Evolutionary conservation across 2,888 invertebrate genomes (phyloP), one percentile per base, ranked within the genome.

Genomic region (Sinodicranocentrus sp.): DNA sequence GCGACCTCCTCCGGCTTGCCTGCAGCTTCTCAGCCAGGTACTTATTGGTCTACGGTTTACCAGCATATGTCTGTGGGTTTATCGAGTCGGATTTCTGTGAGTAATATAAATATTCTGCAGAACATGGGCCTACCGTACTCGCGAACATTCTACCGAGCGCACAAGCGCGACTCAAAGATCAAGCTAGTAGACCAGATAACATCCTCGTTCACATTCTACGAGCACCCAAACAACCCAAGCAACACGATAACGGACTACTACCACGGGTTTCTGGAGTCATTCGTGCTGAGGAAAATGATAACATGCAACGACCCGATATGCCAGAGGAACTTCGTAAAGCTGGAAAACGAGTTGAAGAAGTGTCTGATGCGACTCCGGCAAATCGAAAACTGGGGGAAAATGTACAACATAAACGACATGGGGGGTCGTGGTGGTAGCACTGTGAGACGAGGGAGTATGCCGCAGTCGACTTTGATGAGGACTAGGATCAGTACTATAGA

Each of bases 41-140:
- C n/a, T n/a, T n/a, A 25, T 59, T 59, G 6, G 52, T n/a, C 5
- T 17, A 13, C 13, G 39, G 39, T 39, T 39, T 39, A 39, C n/a
- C n/a, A n/a, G n/a, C n/a, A n/a, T n/a, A n/a, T n/a, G n/a, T n/a
- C n/a, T n/a, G n/a, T n/a, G n/a, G n/a, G n/a, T n/a, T n/a, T n/a
- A n/a, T n/a, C n/a, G n/a, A n/a, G n/a, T n/a, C n/a, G n/a, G n/a
- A 39, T 8, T 39, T 39, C 39, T 52, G 52, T 52, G 6, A 13
- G n/a, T n/a, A 39, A 39, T 39, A 13, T n/a, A n/a, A n/a, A n/a
- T 39, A 8, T 39, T 39, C 15, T n/a, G 19, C 17, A 63, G 65
- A 76, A 76, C 65, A 76, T 76, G 75, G 75, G 75, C 2, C 54
- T 76, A 17, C 75, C 75, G n/a, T 76, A 76, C 23, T 76, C 75